Evolutionary conservation across 2,888 invertebrate genomes (phyloP).

Genomic region (Myopa testacea): DNA sequence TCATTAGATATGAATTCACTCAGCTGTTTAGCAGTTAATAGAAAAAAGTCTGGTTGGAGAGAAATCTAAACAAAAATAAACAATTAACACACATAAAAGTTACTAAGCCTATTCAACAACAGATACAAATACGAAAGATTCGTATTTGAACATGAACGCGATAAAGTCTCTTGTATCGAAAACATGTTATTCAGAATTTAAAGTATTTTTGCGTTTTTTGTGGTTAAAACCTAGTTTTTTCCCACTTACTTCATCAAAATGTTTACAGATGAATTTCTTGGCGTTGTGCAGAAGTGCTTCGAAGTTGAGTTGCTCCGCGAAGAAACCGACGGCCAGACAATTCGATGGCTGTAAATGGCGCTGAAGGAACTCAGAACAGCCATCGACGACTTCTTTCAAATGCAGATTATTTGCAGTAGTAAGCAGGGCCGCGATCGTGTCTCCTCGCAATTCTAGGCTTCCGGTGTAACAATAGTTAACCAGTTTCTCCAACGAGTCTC

Average conservation of each 20-base stretch:
- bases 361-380: neutral
- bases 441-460: neutral
- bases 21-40: neutral
- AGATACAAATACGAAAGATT: too few relatives aligned
- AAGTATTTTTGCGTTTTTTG: too few relatives aligned
- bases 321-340: neutral
- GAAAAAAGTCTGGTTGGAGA: neutral
- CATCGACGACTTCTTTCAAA: neutral
- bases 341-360: neutral
- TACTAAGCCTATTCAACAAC: too few relatives aligned
- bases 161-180: too few relatives aligned
- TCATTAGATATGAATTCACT: neutral
- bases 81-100: too few relatives aligned
- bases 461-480: neutral
- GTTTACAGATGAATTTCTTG: neutral
- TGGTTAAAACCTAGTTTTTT: too few relatives aligned
- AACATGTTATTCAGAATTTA: too few relatives aligned
- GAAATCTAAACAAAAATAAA: neutral
- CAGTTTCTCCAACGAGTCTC: too few relatives aligned
- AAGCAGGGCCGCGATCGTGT: neutral
- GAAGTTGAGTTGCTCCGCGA: neutral
- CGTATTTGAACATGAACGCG: too few relatives aligned
- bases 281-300: neutral
- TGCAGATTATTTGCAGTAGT: neutral
- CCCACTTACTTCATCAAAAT: neutral